These are phyloP conservation scores for Aradus depressus DNA, from an alignment of 2,888 invertebrate genomes.

Conservation along the genomic window DNA sequence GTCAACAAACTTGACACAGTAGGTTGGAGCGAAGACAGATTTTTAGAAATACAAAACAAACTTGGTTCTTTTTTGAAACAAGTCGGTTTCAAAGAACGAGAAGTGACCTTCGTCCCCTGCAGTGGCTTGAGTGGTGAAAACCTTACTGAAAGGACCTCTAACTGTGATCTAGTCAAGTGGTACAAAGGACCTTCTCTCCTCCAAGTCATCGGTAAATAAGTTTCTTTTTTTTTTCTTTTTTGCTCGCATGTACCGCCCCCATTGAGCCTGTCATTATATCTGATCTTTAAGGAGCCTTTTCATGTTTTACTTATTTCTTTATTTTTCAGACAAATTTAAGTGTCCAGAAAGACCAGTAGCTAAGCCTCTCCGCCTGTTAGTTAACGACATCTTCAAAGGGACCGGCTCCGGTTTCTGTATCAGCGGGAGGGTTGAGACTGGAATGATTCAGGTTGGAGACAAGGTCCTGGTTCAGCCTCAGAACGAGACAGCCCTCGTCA, in stretches of 20 bases:
- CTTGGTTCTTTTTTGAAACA: conserved; percentile 74
- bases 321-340: conserved; percentile 58
- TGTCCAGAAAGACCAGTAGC: conserved; percentile 76
- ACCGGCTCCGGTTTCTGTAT: conserved; percentile 83
- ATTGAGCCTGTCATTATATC: background rate
- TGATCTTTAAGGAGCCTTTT: background rate
- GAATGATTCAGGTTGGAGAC: conserved; percentile 73
- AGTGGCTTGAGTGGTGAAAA: conserved; percentile 96
- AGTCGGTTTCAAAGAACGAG: conserved; percentile 79
- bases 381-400: conserved; percentile 91
- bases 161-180: conserved; percentile 48
- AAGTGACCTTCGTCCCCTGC: conserved; percentile 84
- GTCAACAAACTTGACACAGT: conserved; percentile 96
- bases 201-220: conserved; percentile 71
- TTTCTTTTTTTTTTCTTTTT: no score
- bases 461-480: conserved; percentile 77
- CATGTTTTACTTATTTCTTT: conserved; percentile 1
- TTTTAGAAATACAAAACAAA: conserved; percentile 76
- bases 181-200: conserved; percentile 77
- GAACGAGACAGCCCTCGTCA: conserved; percentile 70
- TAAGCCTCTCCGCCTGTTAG: conserved; percentile 81
- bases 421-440: conserved; percentile 84
- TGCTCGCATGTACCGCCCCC: no score
- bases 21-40: conserved; percentile 83
- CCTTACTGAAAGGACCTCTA: conserved; percentile 53